Base-by-base conservation (phyloP, 2,888 invertebrate species). In the Exocentrus adspersus region DNA sequence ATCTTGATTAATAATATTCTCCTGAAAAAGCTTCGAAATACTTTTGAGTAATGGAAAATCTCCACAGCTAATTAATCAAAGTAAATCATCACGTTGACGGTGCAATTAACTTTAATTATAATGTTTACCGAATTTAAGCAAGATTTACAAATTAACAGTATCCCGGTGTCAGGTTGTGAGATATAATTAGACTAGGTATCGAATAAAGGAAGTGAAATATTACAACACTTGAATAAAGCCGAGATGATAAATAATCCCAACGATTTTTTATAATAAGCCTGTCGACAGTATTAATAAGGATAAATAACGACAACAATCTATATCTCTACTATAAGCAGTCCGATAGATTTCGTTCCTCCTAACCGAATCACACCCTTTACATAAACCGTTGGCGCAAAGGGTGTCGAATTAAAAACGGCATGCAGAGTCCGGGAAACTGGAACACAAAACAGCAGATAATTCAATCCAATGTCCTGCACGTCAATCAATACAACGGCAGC, bases 361-460 rank as follows among this genome's bases (percentile, higher is more conserved):
- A 30, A 42, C 6, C 2, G 30, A 28, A 24, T 19, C 42, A 5
- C 30, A 43, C 51, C 51, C 51, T 41, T 12, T 28, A n/a, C 21
- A 51, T n/a, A 28, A 37, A 32, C 20, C 43, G 45, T 7, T 20
- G 16, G 28, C 52, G 46, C 16, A 30, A 60, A n/a, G 45, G 20
- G 60, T 60, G 60, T 52, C 60, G 46, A 52, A 63, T 63, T 45
- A 48, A 59, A 63, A 63, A 63, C 53, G 48, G 53, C 42, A 50
- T 56, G 57, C 50, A 48, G 56, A 63, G 48, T 59, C 63, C 59
- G 52, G 63, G 60, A 64, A 60, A 64, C 57, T 64, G 60, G 62
- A 56, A 62, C 60, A 66, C 62, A 62, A 66, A 66, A 59, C 61
- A 62, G 46, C 48, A 52, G 53, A 66, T 60, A 63, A 66, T 66